Evolutionary conservation across 2,113 vertebrate genomes (phyloP).

Genomic region (Cygnus atratus): DNA sequence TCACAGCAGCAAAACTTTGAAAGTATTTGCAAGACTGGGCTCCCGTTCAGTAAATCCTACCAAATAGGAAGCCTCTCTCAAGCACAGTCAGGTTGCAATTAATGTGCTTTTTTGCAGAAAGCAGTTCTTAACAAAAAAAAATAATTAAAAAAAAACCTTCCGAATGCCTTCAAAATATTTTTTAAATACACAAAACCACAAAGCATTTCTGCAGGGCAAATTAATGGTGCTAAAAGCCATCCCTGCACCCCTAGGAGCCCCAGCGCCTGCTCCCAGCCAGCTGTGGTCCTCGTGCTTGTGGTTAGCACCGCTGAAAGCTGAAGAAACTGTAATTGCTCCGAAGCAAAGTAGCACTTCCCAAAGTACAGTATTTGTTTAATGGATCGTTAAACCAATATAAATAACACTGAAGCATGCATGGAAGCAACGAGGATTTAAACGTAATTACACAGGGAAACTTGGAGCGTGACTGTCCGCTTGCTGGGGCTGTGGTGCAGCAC

Average conservation of each 20-base stretch:
- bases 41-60: background rate
- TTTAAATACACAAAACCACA: background rate
- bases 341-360: slow-evolving; percentile 30
- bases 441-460: slow-evolving; percentile 15
- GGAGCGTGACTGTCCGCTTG: background rate
- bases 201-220: background rate
- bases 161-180: background rate
- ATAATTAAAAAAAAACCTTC: background rate
- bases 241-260: too few relatives aligned
- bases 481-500: background rate
- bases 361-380: slow-evolving; percentile 66
- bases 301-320: rapidly evolving
- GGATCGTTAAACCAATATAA: slow-evolving; percentile 61
- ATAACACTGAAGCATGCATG: slow-evolving; percentile 38
- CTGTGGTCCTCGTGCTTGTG: background rate
- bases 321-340: slow-evolving; percentile 28
- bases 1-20: background rate
- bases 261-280: background rate
- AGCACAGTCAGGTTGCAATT: rapidly evolving
- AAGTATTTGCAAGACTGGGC: background rate
- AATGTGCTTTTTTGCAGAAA: background rate
- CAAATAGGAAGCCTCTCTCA: background rate
- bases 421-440: background rate
- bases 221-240: background rate
- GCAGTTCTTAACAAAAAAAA: background rate